phyloP scores from a whole-genome alignment of 1,140 invertebrate genomes.

The Eriocheir sinensis region DNA sequence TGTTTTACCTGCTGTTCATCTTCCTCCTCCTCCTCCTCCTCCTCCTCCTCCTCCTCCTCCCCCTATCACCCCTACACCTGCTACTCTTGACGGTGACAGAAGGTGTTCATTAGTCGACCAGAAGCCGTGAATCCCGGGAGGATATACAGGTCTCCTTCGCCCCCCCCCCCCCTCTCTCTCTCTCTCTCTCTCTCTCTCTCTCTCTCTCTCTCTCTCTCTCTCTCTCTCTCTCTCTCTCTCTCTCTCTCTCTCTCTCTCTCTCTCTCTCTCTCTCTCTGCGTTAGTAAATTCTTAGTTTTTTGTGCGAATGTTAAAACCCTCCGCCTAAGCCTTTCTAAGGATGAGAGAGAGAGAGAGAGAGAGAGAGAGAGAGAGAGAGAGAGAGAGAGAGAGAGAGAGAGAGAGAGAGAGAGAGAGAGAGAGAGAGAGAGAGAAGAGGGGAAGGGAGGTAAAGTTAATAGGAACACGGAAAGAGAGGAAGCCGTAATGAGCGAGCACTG shows the following conservation, averaged over 20 bases:
- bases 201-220: no score
- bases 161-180: no score
- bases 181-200: neutral
- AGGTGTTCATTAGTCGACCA: neutral
- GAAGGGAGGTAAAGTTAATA: no score
- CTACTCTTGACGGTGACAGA: slow-evolving; percentile 1
- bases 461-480: no score
- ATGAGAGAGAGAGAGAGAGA: neutral
- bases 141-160: neutral
- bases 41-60: neutral
- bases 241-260: neutral
- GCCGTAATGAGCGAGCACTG: no score
- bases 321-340: neutral
- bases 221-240: no score
- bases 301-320: no score
- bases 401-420: no score
- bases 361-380: neutral
- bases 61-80: neutral
- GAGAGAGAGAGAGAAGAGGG: no score
- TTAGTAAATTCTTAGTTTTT: no score
- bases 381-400: neutral
- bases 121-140: neutral
- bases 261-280: neutral
- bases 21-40: no score
- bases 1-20: no score